phyloP scores from a whole-genome alignment of 2,113 vertebrate species.

The Tursiops truncatus region DNA sequence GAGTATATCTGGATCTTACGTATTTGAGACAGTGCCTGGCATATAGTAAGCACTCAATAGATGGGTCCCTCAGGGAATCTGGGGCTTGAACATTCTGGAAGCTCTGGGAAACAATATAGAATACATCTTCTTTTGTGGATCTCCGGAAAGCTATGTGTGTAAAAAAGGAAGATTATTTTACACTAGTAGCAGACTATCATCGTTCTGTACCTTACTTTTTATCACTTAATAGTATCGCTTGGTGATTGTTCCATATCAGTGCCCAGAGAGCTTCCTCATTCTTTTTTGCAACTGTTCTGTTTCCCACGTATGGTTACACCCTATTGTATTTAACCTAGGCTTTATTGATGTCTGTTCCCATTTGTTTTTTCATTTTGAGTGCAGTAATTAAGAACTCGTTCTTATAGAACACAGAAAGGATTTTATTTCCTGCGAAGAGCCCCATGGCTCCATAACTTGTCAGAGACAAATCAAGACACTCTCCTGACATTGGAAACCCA shows the following conservation, averaged over 20 bases:
- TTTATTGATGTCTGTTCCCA: neutral
- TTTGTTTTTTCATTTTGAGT: constrained; percentile 3
- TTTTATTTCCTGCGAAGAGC: neutral
- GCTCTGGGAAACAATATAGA: neutral
- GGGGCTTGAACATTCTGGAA: neutral
- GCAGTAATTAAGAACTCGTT: neutral
- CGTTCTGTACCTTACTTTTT: neutral
- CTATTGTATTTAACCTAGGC: neutral
- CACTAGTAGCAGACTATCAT: neutral
- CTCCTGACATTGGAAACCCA: neutral
- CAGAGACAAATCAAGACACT: neutral
- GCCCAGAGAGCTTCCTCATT: constrained; percentile 54
- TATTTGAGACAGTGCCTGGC: neutral
- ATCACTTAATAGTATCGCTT: constrained; percentile 18
- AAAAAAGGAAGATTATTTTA: neutral
- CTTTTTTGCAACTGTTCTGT: constrained; percentile 38
- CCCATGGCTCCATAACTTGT: neutral
- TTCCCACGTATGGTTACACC: constrained; percentile 22
- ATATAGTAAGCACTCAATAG: neutral
- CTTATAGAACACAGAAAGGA: neutral
- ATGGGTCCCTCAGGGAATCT: neutral
- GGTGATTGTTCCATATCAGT: constrained; percentile 51
- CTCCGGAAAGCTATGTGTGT: neutral
- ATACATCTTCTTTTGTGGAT: neutral
- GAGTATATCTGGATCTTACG: neutral